These are phyloP conservation scores for Babyrousa celebensis DNA, from an alignment of 2,797 vertebrate species.

Conservation along the genomic window DNA sequence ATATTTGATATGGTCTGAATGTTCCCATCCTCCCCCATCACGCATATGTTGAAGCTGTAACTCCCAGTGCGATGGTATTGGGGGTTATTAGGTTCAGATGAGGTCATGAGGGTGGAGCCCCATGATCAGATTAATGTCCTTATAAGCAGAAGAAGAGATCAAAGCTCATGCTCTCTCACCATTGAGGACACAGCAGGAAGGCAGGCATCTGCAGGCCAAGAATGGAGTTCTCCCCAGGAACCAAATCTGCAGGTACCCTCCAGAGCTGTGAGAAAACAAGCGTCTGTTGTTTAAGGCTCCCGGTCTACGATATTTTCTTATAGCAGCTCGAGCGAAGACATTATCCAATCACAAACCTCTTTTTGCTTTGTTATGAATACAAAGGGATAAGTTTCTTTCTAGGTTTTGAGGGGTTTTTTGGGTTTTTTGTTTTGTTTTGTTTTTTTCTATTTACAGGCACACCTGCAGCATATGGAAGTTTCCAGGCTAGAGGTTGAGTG, in stretches of 20 bases:
- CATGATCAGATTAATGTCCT: neutral
- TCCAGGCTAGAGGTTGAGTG: too few species aligned
- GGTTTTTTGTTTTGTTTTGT: too few species aligned
- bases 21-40: neutral
- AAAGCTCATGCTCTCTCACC: neutral
- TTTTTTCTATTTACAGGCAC: too few species aligned
- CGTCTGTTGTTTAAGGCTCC: neutral
- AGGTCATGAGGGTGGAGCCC: neutral
- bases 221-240: neutral
- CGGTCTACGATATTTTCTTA: neutral
- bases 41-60: neutral
- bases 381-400: slow-evolving; percentile 43
- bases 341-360: neutral
- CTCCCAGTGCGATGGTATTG: neutral
- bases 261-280: neutral
- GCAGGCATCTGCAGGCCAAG: neutral
- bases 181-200: neutral
- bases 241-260: neutral
- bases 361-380: slow-evolving; percentile 49
- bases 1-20: neutral
- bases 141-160: neutral
- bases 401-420: neutral
- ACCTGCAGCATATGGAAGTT: too few species aligned
- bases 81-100: neutral
- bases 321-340: neutral